Conservation (phyloP, 1,140 invertebrate species). For the Drusus annulatus region DNA sequence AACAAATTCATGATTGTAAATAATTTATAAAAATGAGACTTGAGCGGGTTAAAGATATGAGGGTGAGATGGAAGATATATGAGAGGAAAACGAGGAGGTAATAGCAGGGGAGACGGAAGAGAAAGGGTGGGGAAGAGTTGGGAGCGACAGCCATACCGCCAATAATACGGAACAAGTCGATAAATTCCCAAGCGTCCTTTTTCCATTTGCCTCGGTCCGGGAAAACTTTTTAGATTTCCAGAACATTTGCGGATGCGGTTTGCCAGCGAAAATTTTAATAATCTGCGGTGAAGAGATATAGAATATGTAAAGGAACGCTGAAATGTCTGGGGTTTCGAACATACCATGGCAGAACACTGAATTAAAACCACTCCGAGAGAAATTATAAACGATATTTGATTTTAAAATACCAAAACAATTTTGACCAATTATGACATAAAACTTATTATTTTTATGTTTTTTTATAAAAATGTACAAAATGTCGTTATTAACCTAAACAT, state of each 20-base stretch:
- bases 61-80: conserved; percentile 14
- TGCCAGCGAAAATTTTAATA: conserved; percentile 20
- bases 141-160: conserved; percentile 36
- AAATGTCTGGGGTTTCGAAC: too few relatives aligned
- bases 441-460: too few relatives aligned
- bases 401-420: too few relatives aligned
- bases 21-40: too few relatives aligned
- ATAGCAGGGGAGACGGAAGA: not conserved
- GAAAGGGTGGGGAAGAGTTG: not conserved
- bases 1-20: too few relatives aligned
- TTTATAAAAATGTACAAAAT: too few relatives aligned
- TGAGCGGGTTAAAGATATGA: conserved; percentile 28
- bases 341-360: too few relatives aligned
- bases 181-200: conserved; percentile 49
- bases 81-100: not conserved
- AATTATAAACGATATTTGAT: too few relatives aligned
- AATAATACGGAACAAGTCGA: conserved; percentile 56
- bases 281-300: not conserved
- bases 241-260: conserved; percentile 35
- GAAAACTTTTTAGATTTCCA: conserved; percentile 35
- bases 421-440: too few relatives aligned
- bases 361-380: too few relatives aligned
- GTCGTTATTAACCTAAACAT: not conserved
- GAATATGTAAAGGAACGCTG: too few relatives aligned
- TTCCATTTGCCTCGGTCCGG: conserved; percentile 34